Percentiles rank a stretch among this genome's conserved stretches.
These are phyloP conservation scores for Chironomus tentans DNA, from an alignment of 2,888 invertebrate genomes.

Conservation along the genomic window DNA sequence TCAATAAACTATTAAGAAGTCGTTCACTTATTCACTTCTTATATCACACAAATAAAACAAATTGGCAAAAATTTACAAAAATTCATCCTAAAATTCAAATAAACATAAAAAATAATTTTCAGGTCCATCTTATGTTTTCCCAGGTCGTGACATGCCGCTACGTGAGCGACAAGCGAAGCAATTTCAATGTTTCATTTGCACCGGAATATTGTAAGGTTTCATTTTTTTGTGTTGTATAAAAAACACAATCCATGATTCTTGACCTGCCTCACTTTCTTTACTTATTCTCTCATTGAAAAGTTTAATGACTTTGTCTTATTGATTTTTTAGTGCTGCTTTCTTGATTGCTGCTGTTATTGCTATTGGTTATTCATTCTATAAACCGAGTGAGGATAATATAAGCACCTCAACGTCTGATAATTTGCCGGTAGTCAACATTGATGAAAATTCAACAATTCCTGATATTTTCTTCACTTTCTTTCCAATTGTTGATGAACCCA, in stretches of 20 bases:
- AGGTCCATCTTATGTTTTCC: constrained; percentile 45
- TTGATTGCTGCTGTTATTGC: constrained; percentile 46
- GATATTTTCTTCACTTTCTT: neutral
- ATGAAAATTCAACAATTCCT: constrained; percentile 29
- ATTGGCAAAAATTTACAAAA: too few species aligned
- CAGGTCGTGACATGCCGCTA: constrained; percentile 41
- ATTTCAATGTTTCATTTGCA: constrained; percentile 64
- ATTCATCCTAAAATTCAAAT: too few species aligned
- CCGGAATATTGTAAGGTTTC: constrained; percentile 57
- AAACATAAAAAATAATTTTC: neutral
- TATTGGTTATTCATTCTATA: constrained; percentile 45
- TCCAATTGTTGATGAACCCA: constrained; percentile 28
- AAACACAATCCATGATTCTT: neutral
- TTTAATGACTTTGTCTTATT: neutral
- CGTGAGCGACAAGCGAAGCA: constrained; percentile 44
- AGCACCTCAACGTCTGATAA: constrained; percentile 27
- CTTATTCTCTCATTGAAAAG: neutral
- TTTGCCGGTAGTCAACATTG: constrained; percentile 32
- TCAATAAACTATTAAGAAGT: too few species aligned
- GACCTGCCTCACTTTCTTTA: neutral
- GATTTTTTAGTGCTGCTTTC: constrained; percentile 44
- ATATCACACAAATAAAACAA: too few species aligned
- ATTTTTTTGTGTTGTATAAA: neutral
- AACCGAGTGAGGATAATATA: constrained; percentile 31
- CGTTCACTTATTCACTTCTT: too few species aligned